These are phyloP conservation scores for Dinomys branickii DNA, from an alignment of 2,113 vertebrate species.

Conservation along the genomic window DNA sequence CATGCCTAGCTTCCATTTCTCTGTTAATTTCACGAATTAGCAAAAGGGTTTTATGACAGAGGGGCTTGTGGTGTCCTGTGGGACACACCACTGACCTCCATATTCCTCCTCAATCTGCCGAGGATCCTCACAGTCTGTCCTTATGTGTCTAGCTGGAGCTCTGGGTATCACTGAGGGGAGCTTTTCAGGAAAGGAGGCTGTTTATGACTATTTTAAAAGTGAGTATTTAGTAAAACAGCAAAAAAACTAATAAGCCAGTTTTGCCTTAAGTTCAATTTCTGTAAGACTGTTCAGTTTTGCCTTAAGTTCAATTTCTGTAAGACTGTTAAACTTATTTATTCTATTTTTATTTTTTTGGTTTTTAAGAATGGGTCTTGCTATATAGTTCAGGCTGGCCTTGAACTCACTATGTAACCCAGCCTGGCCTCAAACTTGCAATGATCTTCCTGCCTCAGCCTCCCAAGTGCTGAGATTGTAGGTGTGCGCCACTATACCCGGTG, in stretches of 20 bases:
- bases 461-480: too few relatives aligned
- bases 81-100: background rate
- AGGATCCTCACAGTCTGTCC: background rate
- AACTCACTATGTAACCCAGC: too few relatives aligned
- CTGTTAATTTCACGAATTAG: background rate
- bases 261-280: constrained; percentile 30
- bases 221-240: background rate
- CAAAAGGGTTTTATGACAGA: background rate
- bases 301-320: too few relatives aligned
- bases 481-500: too few relatives aligned
- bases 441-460: too few relatives aligned
- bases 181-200: background rate
- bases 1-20: background rate
- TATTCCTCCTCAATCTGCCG: background rate
- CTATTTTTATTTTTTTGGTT: background rate
- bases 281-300: too few relatives aligned
- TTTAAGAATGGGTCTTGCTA: background rate
- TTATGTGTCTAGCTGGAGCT: background rate
- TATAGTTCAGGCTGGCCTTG: too few relatives aligned
- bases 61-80: background rate
- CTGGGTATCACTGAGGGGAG: background rate
- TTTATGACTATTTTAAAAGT: too few relatives aligned
- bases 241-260: background rate
- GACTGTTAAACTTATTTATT: too few relatives aligned
- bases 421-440: background rate